Conservation (phyloP, 2,888 invertebrate species). For the Ptilodon capucinus region DNA sequence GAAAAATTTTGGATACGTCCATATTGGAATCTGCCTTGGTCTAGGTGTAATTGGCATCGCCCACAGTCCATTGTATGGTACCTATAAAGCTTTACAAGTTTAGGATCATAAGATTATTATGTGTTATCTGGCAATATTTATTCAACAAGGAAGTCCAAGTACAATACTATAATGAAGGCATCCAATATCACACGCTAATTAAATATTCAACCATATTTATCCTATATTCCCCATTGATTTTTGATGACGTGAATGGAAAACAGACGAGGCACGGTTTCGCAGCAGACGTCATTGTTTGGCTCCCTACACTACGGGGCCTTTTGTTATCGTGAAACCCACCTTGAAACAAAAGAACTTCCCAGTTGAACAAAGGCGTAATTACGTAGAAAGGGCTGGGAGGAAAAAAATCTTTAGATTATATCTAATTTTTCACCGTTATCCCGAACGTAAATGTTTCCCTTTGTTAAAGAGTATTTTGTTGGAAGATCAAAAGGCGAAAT, state of each 20-base stretch:
- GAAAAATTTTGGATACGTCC: too few species aligned
- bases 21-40: too few species aligned
- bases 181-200: not conserved
- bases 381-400: conserved; percentile 54
- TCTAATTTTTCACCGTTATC: conserved; percentile 47
- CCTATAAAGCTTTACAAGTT: too few species aligned
- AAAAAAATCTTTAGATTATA: conserved; percentile 58
- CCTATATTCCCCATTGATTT: conserved; percentile 46
- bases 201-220: not conserved
- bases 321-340: conserved; percentile 65
- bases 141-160: too few species aligned
- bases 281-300: conserved; percentile 76
- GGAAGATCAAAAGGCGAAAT: conserved; percentile 25
- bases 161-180: too few species aligned
- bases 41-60: too few species aligned
- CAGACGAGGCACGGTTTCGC: conserved; percentile 52
- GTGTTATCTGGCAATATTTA: too few species aligned
- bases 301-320: conserved; percentile 55
- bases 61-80: too few species aligned
- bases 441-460: conserved; percentile 32
- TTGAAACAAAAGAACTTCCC: conserved; percentile 67
- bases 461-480: conserved; percentile 28
- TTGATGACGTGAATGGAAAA: conserved; percentile 56
- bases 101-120: too few species aligned
- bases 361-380: conserved; percentile 74